Evolutionary conservation across 2,797 vertebrate species (phyloP).

Genomic region (Psittacula derbiana): DNA sequence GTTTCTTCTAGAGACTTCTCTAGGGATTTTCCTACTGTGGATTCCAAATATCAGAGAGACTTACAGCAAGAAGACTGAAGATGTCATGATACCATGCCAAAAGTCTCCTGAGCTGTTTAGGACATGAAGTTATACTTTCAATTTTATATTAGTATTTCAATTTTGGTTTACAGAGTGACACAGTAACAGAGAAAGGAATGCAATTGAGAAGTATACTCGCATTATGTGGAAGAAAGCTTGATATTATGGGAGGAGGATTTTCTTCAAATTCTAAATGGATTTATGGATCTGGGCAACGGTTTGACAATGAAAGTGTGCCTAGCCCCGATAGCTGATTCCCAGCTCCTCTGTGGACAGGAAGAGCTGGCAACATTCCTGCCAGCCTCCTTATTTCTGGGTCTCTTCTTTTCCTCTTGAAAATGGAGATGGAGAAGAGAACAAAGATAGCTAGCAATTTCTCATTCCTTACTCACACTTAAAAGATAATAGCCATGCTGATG

Average conservation of each 20-base stretch:
- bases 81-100: background rate
- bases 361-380: background rate
- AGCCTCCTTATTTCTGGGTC: background rate
- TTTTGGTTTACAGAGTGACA: background rate
- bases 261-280: background rate
- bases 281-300: background rate
- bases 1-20: background rate
- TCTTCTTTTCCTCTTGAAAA: background rate
- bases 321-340: fast-evolving
- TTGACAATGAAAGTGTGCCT: background rate
- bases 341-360: background rate
- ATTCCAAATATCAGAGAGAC: background rate
- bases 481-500: background rate
- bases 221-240: background rate
- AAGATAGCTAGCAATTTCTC: background rate
- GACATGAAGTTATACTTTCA: background rate
- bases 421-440: background rate
- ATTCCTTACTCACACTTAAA: background rate
- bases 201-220: background rate
- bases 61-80: background rate
- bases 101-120: background rate
- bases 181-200: background rate
- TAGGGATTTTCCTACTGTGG: background rate
- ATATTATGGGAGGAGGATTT: background rate
- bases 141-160: background rate